Conservation (phyloP, 2,113 vertebrate genomes). For the Phrynosoma platyrhinos region DNA sequence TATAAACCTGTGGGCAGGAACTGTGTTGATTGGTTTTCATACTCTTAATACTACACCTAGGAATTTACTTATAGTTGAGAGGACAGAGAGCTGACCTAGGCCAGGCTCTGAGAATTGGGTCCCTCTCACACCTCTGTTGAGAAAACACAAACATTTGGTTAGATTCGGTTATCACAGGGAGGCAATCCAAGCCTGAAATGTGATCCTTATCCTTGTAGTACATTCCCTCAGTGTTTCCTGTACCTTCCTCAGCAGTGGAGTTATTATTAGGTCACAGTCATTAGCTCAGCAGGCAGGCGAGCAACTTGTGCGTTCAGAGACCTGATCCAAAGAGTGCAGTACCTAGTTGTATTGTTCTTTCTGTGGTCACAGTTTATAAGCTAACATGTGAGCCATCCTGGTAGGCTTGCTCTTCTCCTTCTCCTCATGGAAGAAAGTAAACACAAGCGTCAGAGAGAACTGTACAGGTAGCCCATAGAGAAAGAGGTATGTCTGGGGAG, state of each 20-base stretch:
- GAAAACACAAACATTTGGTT: neutral
- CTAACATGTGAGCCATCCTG: neutral
- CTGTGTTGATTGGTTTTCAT: neutral
- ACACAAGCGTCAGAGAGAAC: neutral
- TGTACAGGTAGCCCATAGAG: neutral
- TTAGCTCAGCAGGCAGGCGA: no score
- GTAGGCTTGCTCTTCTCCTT: neutral
- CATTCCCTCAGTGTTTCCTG: neutral
- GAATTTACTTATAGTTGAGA: no score
- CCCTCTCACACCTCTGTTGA: no score
- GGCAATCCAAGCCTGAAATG: neutral
- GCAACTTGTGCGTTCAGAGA: neutral
- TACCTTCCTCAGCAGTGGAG: neutral
- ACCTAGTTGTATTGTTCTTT: neutral
- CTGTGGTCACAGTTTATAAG: neutral
- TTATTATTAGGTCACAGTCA: neutral
- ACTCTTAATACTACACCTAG: no score
- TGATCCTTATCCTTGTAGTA: neutral
- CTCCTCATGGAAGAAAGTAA: neutral
- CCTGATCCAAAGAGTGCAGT: neutral
- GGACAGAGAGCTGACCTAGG: neutral
- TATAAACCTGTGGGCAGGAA: neutral
- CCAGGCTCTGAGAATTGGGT: neutral
- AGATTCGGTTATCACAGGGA: neutral
- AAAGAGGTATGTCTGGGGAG: neutral